Percentiles rank a stretch among this genome's conserved stretches.
These are phyloP conservation scores for Paracanthobrama guichenoti DNA, from an alignment of 2,113 vertebrate genomes.

Conservation along the genomic window DNA sequence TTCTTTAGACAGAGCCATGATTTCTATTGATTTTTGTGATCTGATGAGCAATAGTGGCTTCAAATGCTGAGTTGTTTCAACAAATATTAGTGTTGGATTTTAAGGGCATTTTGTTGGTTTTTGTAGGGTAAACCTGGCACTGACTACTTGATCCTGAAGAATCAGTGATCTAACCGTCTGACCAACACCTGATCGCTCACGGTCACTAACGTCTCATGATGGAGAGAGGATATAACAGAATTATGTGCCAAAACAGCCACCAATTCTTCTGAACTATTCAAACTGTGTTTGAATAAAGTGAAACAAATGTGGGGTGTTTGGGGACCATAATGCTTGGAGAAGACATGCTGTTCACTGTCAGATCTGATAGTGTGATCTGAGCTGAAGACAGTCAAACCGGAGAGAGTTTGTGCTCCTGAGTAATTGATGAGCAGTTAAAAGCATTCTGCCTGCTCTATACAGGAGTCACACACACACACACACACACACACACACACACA, in stretches of 20 bases:
- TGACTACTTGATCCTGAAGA: not conserved
- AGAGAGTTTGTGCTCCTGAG: not conserved
- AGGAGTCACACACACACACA: not conserved
- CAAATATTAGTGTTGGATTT: not conserved
- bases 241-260: not conserved
- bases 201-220: not conserved
- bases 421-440: constrained; percentile 5
- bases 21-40: not conserved
- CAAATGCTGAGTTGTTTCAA: not conserved
- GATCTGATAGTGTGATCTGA: not conserved
- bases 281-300: not conserved
- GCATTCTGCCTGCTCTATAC: not conserved
- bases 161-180: not conserved
- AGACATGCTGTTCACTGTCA: not conserved
- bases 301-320: not conserved
- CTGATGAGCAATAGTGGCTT: not conserved
- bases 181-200: not conserved
- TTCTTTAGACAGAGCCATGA: not conserved
- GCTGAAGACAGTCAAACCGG: not conserved
- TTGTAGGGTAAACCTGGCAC: not conserved
- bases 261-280: not conserved
- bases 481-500: not conserved
- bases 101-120: not conserved
- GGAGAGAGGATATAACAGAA: not conserved
- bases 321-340: not conserved